Percentiles rank a stretch among this genome's conserved stretches.
Conservation (phyloP, 1,140 invertebrate genomes). For the Choristoneura fumiferana region DNA sequence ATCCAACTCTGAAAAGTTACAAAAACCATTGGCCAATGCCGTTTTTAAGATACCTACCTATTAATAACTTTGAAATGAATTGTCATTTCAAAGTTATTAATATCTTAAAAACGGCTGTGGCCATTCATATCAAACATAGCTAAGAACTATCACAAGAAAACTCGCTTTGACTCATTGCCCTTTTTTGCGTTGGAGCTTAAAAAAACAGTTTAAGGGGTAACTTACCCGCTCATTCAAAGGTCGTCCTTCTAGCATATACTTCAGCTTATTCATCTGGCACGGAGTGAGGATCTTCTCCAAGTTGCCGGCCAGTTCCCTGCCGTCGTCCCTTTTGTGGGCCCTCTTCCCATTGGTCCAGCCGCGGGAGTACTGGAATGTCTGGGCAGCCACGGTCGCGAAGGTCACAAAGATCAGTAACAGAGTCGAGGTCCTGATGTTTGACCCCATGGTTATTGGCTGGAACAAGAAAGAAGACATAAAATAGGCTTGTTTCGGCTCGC, state of each 20-base stretch:
- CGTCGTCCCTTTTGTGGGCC: conserved; percentile 44
- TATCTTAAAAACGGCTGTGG: too few relatives aligned
- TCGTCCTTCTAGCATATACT: conserved; percentile 75
- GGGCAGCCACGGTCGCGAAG: conserved; percentile 66
- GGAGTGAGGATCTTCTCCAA: conserved; percentile 65
- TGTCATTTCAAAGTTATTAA: too few relatives aligned
- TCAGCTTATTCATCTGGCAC: conserved; percentile 75
- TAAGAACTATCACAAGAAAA: too few relatives aligned
- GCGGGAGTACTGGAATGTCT: conserved; percentile 86
- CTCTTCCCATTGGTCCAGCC: conserved; percentile 88
- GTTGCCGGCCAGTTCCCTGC: conserved; percentile 43
- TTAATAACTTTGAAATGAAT: too few relatives aligned
- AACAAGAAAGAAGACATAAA: conserved; percentile 21
- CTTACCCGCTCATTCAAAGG: conserved; percentile 70
- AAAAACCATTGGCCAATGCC: too few relatives aligned
- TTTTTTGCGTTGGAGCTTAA: too few relatives aligned
- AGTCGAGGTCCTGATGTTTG: conserved; percentile 37
- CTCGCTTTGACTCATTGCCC: too few relatives aligned
- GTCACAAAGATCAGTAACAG: conserved; percentile 49
- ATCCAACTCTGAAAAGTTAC: too few relatives aligned
- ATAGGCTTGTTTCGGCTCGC: neutral
- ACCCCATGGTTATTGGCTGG: conserved; percentile 41
- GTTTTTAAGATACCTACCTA: too few relatives aligned
- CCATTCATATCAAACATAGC: too few relatives aligned
- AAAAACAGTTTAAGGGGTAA: neutral